phyloP scores from a whole-genome alignment of 2,888 invertebrate genomes.

The Quadroppia sp. region DNA sequence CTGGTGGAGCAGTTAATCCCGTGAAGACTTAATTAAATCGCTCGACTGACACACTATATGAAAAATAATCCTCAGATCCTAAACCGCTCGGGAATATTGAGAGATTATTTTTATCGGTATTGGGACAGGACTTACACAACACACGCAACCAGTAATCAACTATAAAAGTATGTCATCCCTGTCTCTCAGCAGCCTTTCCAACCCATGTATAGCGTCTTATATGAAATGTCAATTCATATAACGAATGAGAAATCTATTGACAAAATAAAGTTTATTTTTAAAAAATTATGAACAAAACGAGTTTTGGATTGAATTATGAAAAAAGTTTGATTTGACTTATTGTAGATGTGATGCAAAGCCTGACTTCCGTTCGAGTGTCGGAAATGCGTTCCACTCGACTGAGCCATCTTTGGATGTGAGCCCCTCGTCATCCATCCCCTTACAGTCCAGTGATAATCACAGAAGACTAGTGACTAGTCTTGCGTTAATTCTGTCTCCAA shows the following conservation, averaged over 20 bases:
- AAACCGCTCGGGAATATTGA: constrained; percentile 35
- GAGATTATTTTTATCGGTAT: constrained; percentile 38
- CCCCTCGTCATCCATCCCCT: constrained; percentile 32
- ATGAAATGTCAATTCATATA: constrained; percentile 27
- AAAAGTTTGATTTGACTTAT: constrained; percentile 25
- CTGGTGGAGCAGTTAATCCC: constrained; percentile 27
- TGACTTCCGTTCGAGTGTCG: constrained; percentile 30
- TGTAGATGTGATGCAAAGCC: constrained; percentile 16
- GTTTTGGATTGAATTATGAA: neutral
- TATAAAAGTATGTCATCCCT: constrained; percentile 5
- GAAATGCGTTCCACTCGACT: constrained; percentile 28
- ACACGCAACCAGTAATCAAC: constrained; percentile 22
- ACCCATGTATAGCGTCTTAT: constrained; percentile 20
- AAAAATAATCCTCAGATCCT: constrained; percentile 30
- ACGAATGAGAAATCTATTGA: neutral
- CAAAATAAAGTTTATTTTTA: neutral
- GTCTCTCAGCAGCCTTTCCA: neutral
- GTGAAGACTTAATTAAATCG: constrained; percentile 37
- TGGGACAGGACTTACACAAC: constrained; percentile 24
- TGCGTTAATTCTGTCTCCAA: constrained; percentile 28
- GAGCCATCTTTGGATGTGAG: constrained; percentile 23
- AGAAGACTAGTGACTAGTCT: constrained; percentile 30
- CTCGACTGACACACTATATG: constrained; percentile 35
- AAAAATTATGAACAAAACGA: constrained; percentile 11
- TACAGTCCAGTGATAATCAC: constrained; percentile 26